Base-by-base conservation (phyloP, 1,140 invertebrate species). In the Drosophila parvula region DNA sequence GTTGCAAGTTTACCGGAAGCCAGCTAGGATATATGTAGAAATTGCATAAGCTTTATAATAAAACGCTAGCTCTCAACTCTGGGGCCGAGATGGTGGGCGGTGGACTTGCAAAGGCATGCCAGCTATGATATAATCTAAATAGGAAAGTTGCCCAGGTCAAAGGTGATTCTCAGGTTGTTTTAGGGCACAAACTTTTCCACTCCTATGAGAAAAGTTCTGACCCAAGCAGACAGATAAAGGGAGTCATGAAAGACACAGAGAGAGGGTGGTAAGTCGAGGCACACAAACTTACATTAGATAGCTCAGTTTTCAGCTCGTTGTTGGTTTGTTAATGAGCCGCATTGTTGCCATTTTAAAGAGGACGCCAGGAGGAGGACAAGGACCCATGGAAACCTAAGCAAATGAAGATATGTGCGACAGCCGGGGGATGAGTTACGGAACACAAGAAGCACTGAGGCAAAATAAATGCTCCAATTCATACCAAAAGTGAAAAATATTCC, bases 1-100 rank as follows among this genome's bases (percentile, higher is more conserved):
- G 48, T 44, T 76, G 74, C 30, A 64, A 48, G 63, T 36, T 47
- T 47, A 11, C 27, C 36, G 44, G 56, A 47, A 50, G 56, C 48
- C 34, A 61, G 56, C 62, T 58, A 77, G 78, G 78, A 74, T 84
- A 74, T 84, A 71, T 75, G 75, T 76, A 83, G 78, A 88, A 83
- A 89, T 88, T 88, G 84, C 80, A 86, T 79, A 88, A 88, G 84
- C 62, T 56, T 76, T 74, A 88, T 82, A 74, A 82, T 79, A 86
- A 86, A 86, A 79, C 67, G 78, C 45, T 68, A 5, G 22, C 74
- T 48, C 74, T 64, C 57, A 12, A 12, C 38, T 55, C 18, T n/a
- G 32, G n/a, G 45, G 11, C 48, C n/a, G 28, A 11, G 51, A 12
- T 7, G 28, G 8, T 30, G 28, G 56, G 32, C n/a, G 38, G 5